Percentiles rank a stretch among this genome's conserved stretches.
Conservation (phyloP, 2,888 invertebrate genomes). For the Drosophila diplacantha region DNA sequence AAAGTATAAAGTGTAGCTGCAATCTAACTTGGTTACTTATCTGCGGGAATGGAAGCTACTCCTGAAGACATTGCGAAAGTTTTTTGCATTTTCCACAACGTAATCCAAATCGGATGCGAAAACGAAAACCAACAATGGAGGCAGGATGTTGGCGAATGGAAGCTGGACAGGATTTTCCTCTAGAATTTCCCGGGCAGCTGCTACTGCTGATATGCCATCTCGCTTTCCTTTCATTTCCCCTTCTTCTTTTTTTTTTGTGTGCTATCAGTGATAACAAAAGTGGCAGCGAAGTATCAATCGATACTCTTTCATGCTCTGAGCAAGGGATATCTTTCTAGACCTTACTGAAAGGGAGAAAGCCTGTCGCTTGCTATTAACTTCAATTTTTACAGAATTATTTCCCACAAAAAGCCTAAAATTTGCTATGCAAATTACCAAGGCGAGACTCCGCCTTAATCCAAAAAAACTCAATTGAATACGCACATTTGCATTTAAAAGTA, state of each 20-base stretch:
- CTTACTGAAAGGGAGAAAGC: neutral
- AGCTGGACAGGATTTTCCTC: slow-evolving; percentile 36
- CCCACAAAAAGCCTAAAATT: slow-evolving; percentile 18
- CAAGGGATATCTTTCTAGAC: no score
- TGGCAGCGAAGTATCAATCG: slow-evolving; percentile 24
- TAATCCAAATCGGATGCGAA: slow-evolving; percentile 63
- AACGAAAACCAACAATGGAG: slow-evolving; percentile 33
- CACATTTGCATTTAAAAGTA: slow-evolving; percentile 25
- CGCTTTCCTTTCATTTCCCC: slow-evolving; percentile 12
- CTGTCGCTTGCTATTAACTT: slow-evolving; percentile 9
- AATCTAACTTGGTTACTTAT: slow-evolving; percentile 52
- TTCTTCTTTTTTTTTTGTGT: neutral
- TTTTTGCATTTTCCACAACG: slow-evolving; percentile 63
- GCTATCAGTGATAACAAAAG: slow-evolving; percentile 39
- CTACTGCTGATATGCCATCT: slow-evolving; percentile 37
- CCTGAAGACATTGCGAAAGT: slow-evolving; percentile 33
- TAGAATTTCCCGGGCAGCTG: slow-evolving; percentile 45
- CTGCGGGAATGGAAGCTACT: slow-evolving; percentile 8
- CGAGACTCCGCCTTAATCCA: slow-evolving; percentile 15
- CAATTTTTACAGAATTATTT: slow-evolving; percentile 15
- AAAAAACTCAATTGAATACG: neutral
- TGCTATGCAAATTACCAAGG: slow-evolving; percentile 37
- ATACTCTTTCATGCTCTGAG: slow-evolving; percentile 1
- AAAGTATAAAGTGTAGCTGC: slow-evolving; percentile 53
- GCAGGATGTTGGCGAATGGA: neutral